phyloP scores from a whole-genome alignment of 2,888 invertebrate species.

The Harpalus rufipes region DNA sequence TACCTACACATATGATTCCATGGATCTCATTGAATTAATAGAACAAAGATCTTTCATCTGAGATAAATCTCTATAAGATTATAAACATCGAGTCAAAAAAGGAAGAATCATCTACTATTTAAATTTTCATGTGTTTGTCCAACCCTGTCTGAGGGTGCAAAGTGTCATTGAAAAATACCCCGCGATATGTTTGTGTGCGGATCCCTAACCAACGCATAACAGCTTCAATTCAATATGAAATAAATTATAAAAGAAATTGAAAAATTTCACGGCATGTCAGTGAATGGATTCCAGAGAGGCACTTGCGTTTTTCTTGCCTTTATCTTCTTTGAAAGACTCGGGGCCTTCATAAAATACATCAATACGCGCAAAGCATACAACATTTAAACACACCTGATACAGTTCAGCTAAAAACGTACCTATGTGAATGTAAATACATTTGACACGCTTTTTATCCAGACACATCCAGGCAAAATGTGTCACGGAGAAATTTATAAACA shows the following conservation, averaged over 20 bases:
- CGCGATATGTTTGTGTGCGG: slow-evolving; percentile 49
- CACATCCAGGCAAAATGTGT: too few species aligned
- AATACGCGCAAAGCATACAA: neutral
- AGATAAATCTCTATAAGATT: too few species aligned
- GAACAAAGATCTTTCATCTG: too few species aligned
- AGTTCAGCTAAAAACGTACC: neutral
- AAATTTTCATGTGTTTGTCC: slow-evolving; percentile 39
- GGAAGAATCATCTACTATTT: slow-evolving; percentile 43
- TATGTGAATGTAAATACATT: too few species aligned
- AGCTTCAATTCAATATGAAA: slow-evolving; percentile 57
- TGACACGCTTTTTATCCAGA: too few species aligned
- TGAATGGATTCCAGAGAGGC: slow-evolving; percentile 48
- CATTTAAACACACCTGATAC: neutral
- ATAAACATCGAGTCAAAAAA: too few species aligned
- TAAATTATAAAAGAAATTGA: slow-evolving; percentile 63
- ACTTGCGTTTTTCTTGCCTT: slow-evolving; percentile 49
- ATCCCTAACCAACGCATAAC: slow-evolving; percentile 36
- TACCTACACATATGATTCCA: too few species aligned
- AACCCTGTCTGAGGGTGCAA: slow-evolving; percentile 20
- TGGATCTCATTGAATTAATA: too few species aligned
- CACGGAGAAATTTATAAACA: too few species aligned
- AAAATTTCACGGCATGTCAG: slow-evolving; percentile 57
- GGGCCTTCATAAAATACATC: slow-evolving; percentile 30
- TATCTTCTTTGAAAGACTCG: slow-evolving; percentile 25
- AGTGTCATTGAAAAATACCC: slow-evolving; percentile 56